These are phyloP conservation scores for Erebia epiphron DNA, from an alignment of 2,888 invertebrate genomes.

Conservation along the genomic window DNA sequence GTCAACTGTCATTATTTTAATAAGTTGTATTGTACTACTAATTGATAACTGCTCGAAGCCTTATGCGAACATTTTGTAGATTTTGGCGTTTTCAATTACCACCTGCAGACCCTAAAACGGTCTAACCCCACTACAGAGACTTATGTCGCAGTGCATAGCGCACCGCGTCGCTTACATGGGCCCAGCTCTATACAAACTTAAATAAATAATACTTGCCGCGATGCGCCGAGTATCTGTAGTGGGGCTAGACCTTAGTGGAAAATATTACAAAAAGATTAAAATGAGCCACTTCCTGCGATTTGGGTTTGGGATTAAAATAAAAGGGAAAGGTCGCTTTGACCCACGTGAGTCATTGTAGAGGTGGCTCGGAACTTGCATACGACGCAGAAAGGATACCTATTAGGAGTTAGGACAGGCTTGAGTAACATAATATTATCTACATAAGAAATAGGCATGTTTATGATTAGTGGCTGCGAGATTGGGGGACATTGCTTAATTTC, in stretches of 20 bases:
- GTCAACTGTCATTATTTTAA: conserved; percentile 13
- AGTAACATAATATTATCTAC: conserved; percentile 13
- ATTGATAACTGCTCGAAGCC: not conserved
- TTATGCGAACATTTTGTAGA: not conserved
- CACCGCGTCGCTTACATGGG: no score
- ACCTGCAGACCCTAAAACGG: conserved; percentile 28
- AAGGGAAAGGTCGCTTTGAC: conserved; percentile 67
- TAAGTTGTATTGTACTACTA: not conserved
- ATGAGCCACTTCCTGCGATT: conserved; percentile 76
- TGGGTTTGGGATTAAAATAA: conserved; percentile 61
- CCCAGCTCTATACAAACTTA: no score
- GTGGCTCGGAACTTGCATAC: conserved; percentile 51
- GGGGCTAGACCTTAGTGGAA: conserved; percentile 12
- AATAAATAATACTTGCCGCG: no score
- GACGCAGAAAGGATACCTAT: conserved; percentile 24
- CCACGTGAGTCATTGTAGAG: conserved; percentile 63
- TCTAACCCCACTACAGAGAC: no score
- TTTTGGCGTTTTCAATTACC: conserved; percentile 13
- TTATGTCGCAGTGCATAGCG: no score
- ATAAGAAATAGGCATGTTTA: not conserved
- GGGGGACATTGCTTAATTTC: not conserved
- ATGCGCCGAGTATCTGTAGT: no score
- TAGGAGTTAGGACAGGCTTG: conserved; percentile 25
- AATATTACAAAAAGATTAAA: conserved; percentile 57
- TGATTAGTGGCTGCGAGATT: not conserved